Evolutionary conservation across 1,140 invertebrate genomes (phyloP).

Genomic region (Solenopsis fugax): DNA sequence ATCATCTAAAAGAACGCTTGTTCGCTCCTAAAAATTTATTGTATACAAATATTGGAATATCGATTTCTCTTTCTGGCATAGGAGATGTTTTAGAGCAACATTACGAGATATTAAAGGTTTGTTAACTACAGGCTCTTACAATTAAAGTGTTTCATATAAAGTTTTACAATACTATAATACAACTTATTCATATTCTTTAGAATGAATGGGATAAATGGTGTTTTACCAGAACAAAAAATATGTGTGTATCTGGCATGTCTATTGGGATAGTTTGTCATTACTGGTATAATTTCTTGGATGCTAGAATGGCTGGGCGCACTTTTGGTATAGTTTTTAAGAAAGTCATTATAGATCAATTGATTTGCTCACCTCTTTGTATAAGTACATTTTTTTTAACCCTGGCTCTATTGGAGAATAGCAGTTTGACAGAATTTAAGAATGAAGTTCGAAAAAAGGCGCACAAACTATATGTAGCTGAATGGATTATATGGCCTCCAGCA

Average conservation of each 20-base stretch:
- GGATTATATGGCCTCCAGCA: slow-evolving; percentile 93
- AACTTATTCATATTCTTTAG: slow-evolving; percentile 60
- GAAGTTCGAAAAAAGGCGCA: slow-evolving; percentile 93
- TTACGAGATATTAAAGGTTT: slow-evolving; percentile 91
- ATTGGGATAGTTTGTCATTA: slow-evolving; percentile 95
- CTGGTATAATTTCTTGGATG: slow-evolving; percentile 93
- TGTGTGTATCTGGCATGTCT: slow-evolving; percentile 92
- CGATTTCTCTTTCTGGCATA: slow-evolving; percentile 90
- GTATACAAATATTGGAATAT: slow-evolving; percentile 95
- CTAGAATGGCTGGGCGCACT: slow-evolving; percentile 90
- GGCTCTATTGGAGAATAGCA: slow-evolving; percentile 90
- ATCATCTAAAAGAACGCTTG: slow-evolving; percentile 75
- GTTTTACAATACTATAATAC: slow-evolving; percentile 10
- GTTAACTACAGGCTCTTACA: not conserved
- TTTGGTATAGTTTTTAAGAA: slow-evolving; percentile 93
- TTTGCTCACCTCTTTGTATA: slow-evolving; percentile 95
- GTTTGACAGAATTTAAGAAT: slow-evolving; percentile 88
- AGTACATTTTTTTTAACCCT: slow-evolving; percentile 93
- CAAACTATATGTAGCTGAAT: slow-evolving; percentile 93
- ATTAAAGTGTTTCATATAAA: not conserved
- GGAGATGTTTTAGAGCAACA: slow-evolving; percentile 95
- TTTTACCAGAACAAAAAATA: slow-evolving; percentile 90
- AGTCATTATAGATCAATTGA: slow-evolving; percentile 94
- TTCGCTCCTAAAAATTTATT: slow-evolving; percentile 93
- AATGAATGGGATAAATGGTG: slow-evolving; percentile 89